Evolutionary conservation across 2,797 vertebrate genomes (phyloP), one percentile per base, ranked within the genome.

Genomic region (Eptatretus atami): DNA sequence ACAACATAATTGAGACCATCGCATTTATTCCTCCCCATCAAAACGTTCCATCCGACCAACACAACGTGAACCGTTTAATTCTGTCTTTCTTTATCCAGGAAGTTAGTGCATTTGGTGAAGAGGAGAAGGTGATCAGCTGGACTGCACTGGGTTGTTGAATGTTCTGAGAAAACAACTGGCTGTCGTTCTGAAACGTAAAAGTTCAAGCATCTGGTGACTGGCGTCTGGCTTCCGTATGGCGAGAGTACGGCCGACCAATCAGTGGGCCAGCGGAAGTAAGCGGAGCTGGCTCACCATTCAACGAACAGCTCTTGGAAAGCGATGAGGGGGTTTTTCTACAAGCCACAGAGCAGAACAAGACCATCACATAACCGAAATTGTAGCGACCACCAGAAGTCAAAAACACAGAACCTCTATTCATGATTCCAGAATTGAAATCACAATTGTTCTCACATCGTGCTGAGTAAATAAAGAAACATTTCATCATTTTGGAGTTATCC

Each of bases 271-370:
- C 81, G 78, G 65, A 98, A 68, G 88, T 95, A n/a, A 86, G 94
- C 0, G 84, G 83, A 73, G 86, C 87, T 84, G 66, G 73, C 0
- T 53, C 76, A 65, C 72, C 79, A 83, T 77, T 73, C 84, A 79
- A 69, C 82, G n/a, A n/a, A 88, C 72, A 86, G 82, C 73, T 80
- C 83, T 71, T 98, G 90, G 88, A 90, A 80, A 70, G 78, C 79
- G 66, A 88, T 87, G 90, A 95, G 72, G 90, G 90, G 44, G 73
- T 98, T 69, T 93, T 90, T 67, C 81, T 98, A 80, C 90, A 92
- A 71, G 84, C 88, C 15, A n/a, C 55, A 15, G 55, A n/a, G 6
- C 6, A 6, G 55, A 31, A 31, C 31, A 31, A 3, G 31, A n/a
- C n/a, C 31, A 31, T 31, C 31, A 31, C 31, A 31, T 6, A n/a